Evolutionary conservation across 2,888 invertebrate genomes (phyloP), one percentile per base, ranked within the genome.

Genomic region (Autographa gamma): DNA sequence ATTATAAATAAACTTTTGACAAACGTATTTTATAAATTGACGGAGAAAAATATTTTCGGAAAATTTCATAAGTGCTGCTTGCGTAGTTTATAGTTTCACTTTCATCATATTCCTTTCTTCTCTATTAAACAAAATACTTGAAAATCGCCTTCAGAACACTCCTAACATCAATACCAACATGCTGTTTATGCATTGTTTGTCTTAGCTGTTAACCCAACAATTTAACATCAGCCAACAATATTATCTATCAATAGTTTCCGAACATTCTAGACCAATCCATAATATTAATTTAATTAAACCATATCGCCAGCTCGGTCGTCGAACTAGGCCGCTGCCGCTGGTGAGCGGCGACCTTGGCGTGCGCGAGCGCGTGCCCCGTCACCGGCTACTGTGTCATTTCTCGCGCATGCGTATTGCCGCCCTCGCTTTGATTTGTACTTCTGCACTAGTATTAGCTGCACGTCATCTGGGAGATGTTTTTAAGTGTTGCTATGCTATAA

Each of bases 261-360:
- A 56, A 56, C 18, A 25, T 56, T 60, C 18, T 38, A 41, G 18
- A 18, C 31, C 7, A 32, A 32, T 38, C 11, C 11, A 16, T 19
- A 52, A 25, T 7, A 63, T 68, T 74, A 67, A 63, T 73, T 75
- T 65, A 77, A 73, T 71, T 73, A 63, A 74, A 66, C 19, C 71
- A 69, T 38, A 79, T 79, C 77, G 74, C 82, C 82, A 83, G 81
- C 83, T 90, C 88, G 92, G 92, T 92, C 90, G 90, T 88, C 91
- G 93, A 92, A 92, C 92, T 82, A 90, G 85, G 87, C 77, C 73
- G 79, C 80, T 80, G 84, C 80, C 72, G 72, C 69, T 69, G 84
- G 93, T 92, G 92, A 92, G 79, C 82, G 92, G 92, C 85, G 86
- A 86, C 93, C 94, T 94, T 93, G 91, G 85, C 54, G 79, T 81